Evolutionary conservation across 2,797 vertebrate genomes (phyloP).

Genomic region (Sitta carolinensis): DNA sequence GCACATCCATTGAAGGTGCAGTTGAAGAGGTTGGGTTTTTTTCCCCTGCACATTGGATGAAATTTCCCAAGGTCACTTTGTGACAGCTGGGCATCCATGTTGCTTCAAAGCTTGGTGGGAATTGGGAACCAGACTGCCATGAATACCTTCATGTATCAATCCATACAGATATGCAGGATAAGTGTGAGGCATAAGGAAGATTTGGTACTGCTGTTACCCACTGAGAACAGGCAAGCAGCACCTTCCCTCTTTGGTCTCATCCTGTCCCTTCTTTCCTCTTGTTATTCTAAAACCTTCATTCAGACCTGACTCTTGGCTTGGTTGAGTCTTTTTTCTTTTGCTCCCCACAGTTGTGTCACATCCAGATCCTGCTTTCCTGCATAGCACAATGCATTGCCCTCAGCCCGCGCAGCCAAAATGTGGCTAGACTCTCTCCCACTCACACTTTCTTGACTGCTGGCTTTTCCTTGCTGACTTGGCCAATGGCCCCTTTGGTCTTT

Average conservation of each 20-base stretch:
- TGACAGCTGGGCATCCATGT: accelerated
- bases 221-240: neutral
- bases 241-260: neutral
- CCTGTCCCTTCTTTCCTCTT: neutral
- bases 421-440: neutral
- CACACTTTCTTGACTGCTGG: neutral
- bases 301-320: neutral
- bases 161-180: neutral
- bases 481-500: neutral
- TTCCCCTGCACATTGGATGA: neutral
- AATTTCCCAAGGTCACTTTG: neutral
- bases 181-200: neutral
- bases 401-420: neutral
- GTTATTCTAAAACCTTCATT: neutral
- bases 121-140: neutral
- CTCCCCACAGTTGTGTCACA: neutral
- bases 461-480: neutral
- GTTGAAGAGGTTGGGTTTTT: neutral
- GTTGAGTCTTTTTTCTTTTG: neutral
- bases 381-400: neutral
- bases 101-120: neutral
- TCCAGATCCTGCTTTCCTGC: neutral
- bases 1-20: neutral
- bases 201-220: neutral
- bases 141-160: neutral